These are phyloP conservation scores for Tamias sibiricus DNA, from an alignment of 2,113 vertebrate genomes.

Conservation along the genomic window DNA sequence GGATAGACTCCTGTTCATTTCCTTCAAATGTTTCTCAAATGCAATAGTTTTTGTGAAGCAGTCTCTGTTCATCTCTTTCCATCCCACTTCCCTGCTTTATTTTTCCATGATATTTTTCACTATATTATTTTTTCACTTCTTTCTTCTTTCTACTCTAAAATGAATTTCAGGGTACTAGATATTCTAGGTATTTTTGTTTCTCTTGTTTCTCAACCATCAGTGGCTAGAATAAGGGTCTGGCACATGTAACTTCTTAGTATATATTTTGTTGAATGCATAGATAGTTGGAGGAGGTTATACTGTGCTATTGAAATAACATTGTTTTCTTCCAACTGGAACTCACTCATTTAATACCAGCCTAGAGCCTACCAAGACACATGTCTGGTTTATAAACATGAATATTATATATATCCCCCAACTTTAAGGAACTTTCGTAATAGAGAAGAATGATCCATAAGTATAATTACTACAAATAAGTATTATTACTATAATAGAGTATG, in stretches of 20 bases:
- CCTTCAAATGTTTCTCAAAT: neutral
- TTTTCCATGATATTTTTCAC: neutral
- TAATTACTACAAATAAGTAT: too few species aligned
- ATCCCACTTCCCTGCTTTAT: neutral
- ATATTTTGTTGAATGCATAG: neutral
- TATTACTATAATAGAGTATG: too few species aligned
- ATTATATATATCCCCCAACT: too few species aligned
- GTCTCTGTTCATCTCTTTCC: neutral
- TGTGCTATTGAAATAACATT: too few species aligned
- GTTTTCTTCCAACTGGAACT: too few species aligned
- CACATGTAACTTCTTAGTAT: neutral
- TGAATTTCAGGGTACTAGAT: neutral
- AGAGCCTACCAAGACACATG: too few species aligned
- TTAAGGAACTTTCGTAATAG: neutral
- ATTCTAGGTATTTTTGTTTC: neutral
- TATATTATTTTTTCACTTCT: neutral
- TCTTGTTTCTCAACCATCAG: neutral
- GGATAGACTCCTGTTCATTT: neutral
- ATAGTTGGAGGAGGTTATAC: neutral
- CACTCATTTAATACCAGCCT: too few species aligned
- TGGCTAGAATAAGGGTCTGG: neutral
- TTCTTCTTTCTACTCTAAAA: neutral
- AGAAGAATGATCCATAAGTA: neutral
- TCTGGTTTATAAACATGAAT: too few species aligned
- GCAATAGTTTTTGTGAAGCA: neutral